These are phyloP conservation scores for Microctonus aethiopoides DNA, from an alignment of 2,888 invertebrate genomes.

Conservation along the genomic window DNA sequence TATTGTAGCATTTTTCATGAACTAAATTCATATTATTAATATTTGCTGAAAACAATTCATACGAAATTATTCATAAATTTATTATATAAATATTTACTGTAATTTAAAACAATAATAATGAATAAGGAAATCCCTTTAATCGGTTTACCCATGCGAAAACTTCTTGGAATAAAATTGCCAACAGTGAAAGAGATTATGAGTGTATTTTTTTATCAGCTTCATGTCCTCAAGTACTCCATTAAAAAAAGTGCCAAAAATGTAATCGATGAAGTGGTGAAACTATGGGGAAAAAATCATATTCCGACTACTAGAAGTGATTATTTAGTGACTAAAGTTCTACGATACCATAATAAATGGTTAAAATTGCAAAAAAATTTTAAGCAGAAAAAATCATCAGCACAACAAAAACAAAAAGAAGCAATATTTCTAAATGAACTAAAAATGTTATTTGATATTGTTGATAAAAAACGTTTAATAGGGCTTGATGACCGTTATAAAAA, in stretches of 20 bases:
- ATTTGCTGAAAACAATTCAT: no score
- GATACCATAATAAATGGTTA: conserved; percentile 20
- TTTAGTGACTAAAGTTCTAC: conserved; percentile 21
- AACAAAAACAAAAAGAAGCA: neutral
- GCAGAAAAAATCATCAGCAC: neutral
- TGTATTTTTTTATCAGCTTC: conserved; percentile 15
- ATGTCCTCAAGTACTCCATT: no score
- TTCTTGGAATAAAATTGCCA: conserved; percentile 10
- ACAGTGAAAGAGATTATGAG: conserved; percentile 21
- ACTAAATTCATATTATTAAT: no score
- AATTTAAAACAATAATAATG: no score
- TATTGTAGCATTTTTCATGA: no score
- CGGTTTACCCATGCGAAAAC: conserved; percentile 17
- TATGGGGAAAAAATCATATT: no score
- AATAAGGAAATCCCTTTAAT: conserved; percentile 12
- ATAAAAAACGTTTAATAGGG: conserved; percentile 25
- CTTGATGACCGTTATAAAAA: conserved; percentile 19
- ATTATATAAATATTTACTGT: no score
- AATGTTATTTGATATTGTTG: conserved; percentile 25
- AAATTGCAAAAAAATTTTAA: no score
- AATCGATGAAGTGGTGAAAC: no score
- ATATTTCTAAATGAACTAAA: conserved; percentile 14
- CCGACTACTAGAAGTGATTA: conserved; percentile 15
- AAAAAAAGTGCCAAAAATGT: no score
- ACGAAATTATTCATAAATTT: no score